These are phyloP conservation scores for Iselma pallidipennis DNA, from an alignment of 2,888 invertebrate species.

Conservation along the genomic window DNA sequence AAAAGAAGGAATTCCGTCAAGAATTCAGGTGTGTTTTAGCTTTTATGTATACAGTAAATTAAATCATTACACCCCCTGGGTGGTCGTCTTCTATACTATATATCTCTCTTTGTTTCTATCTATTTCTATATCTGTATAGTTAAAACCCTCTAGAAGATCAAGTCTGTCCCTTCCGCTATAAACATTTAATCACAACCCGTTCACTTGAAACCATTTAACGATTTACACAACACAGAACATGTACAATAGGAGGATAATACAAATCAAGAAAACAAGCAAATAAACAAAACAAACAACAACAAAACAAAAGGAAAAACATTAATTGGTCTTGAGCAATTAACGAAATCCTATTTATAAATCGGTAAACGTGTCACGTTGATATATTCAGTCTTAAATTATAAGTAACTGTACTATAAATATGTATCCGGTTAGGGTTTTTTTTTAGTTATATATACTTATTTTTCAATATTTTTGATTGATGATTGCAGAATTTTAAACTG, in stretches of 20 bases:
- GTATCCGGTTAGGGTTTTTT: constrained; percentile 2
- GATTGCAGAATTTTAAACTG: constrained; percentile 17
- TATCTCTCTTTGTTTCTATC: not conserved
- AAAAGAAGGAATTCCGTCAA: constrained; percentile 15
- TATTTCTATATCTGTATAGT: too few species aligned
- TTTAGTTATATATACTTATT: not conserved
- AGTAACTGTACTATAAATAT: constrained; percentile 8
- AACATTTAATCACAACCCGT: not conserved
- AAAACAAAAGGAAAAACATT: not conserved
- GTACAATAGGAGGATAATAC: not conserved
- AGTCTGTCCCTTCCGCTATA: not conserved
- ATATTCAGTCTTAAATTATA: constrained; percentile 6
- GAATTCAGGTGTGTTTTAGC: constrained; percentile 1
- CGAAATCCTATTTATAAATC: not conserved
- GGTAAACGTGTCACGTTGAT: constrained; percentile 4
- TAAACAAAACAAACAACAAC: not conserved
- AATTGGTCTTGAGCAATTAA: constrained; percentile 6
- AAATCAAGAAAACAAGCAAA: not conserved
- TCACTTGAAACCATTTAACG: not conserved
- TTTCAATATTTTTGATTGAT: constrained; percentile 18
- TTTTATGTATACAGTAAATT: constrained; percentile 7
- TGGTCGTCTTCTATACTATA: not conserved
- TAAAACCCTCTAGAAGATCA: not conserved
- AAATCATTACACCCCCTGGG: constrained; percentile 8
- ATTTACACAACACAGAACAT: not conserved